A percentile compares a stretch with the other conserved stretches of the same genome.
These are phyloP conservation scores for Myotis findleyi DNA, from an alignment of 2,797 vertebrate genomes.

Conservation along the genomic window DNA sequence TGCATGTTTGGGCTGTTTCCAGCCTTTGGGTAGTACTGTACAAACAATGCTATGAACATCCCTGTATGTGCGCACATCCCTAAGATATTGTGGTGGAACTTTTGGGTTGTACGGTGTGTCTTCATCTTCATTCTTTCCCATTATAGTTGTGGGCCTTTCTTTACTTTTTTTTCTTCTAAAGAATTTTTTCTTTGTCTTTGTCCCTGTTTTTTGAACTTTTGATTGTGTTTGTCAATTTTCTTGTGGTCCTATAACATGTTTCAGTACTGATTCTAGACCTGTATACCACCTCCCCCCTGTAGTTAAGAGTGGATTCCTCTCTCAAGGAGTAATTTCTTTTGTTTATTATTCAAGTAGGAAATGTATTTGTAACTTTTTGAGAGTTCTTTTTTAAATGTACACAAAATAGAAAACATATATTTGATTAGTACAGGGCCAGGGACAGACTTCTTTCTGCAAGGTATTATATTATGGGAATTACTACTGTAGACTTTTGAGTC, in stretches of 20 bases:
- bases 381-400: neutral
- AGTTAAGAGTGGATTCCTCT: neutral
- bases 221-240: neutral
- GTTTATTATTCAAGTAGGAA: neutral
- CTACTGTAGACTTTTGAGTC: neutral
- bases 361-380: neutral
- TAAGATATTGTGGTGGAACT: no score
- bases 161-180: neutral
- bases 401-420: neutral
- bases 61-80: no score
- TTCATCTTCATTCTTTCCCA: neutral
- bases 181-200: conserved; percentile 5
- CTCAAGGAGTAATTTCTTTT: neutral
- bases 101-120: neutral
- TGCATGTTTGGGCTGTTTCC: neutral
- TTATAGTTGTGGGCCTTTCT: neutral
- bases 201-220: neutral
- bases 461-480: neutral
- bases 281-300: neutral
- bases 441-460: neutral
- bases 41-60: neutral
- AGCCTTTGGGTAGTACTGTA: neutral
- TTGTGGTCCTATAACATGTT: neutral
- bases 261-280: neutral
- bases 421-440: neutral